Evolutionary conservation across 2,797 vertebrate species (phyloP), one percentile per base, ranked within the genome.

Genomic region (Silurus aristotelis): DNA sequence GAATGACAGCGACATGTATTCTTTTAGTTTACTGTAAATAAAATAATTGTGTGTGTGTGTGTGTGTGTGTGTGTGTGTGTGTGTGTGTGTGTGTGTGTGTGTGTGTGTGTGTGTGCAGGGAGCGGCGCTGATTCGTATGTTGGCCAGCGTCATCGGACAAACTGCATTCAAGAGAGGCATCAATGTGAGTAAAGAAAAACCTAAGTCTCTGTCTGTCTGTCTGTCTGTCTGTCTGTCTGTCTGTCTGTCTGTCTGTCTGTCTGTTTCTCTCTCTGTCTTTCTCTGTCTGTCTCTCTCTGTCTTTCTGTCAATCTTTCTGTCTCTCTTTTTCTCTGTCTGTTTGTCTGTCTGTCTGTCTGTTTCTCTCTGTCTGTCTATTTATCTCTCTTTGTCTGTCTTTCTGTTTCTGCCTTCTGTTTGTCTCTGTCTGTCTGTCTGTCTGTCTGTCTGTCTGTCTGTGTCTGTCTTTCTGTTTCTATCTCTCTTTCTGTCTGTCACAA

Each of bases 111-210:
- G 90, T 87, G 87, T 86, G 19, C 77, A 99, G 98, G 98, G 98
- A 87, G 98, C 98, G 27, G 97, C 98, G 80, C 93, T 99, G 91
- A 99, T 99, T 95, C 95, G 98, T 92, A 99, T 99, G 98, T 87
- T 99, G 95, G 98, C 97, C 76, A 98, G 97, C 90, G 97, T 99
- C 93, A 99, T 99, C 97, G 98, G 98, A 88, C 96, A 96, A 91
- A 93, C 95, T n/a, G 93, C 98, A 82, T 99, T 99, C 95, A 97
- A 97, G 91, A 97, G 94, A 92, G 98, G 97, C 85, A 95, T 99
- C 83, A 97, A 98, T 91, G 98, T 99, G 95, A 96, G 98, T 96
- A 87, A 89, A 76, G 43, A 3, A 20, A 43, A 67, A 73, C 67
- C 19, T 14, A 20, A 31, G 61, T 63, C 19, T 75, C 19, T 72